Conservation (phyloP, 2,113 vertebrate species). For the Puma concolor region DNA sequence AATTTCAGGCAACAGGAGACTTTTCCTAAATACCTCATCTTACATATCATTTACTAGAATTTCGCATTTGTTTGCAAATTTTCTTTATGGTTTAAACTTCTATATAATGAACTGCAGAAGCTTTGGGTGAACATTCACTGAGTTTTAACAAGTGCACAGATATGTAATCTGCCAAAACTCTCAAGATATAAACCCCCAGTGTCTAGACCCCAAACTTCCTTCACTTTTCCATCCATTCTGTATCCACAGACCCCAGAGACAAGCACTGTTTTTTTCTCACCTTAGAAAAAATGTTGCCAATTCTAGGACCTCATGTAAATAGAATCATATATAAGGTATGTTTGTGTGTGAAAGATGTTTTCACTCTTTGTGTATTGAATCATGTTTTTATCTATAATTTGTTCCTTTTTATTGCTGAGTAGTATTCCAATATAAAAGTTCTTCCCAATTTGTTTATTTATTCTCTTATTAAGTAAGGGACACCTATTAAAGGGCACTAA, state of each 20-base stretch:
- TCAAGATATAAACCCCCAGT: background rate
- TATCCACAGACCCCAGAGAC: background rate
- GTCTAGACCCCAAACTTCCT: background rate
- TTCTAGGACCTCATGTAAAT: background rate
- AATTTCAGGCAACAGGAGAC: background rate
- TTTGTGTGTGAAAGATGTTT: background rate
- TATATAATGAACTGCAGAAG: background rate
- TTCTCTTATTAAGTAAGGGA: background rate
- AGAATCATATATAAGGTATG: background rate
- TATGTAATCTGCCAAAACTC: background rate
- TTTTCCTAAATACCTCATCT: background rate
- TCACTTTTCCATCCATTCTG: background rate
- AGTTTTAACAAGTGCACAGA: background rate
- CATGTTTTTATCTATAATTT: background rate
- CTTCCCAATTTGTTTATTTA: background rate
- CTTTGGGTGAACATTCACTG: background rate
- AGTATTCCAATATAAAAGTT: background rate
- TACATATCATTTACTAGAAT: background rate
- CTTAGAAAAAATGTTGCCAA: background rate
- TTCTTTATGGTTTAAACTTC: background rate
- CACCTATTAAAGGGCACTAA: background rate
- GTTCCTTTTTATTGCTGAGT: background rate
- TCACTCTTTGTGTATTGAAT: background rate
- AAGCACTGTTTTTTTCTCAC: background rate
- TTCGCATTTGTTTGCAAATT: background rate